A percentile compares a stretch with the other conserved stretches of the same genome.
These are phyloP conservation scores for Passer domesticus DNA, from an alignment of 2,113 vertebrate species.

Conservation along the genomic window DNA sequence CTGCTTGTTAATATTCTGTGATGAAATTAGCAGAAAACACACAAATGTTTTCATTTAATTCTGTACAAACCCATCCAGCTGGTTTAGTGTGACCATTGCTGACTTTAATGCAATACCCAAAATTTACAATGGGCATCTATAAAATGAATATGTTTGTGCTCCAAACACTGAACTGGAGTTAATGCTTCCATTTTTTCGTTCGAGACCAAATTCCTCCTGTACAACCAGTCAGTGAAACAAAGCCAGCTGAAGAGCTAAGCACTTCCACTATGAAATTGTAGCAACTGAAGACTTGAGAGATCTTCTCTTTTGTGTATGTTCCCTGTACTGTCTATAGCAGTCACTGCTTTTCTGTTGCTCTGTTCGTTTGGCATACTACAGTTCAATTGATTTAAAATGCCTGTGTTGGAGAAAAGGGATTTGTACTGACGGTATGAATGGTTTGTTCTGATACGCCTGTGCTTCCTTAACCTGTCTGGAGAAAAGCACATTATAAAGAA, in stretches of 20 bases:
- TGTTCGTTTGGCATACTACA: background rate
- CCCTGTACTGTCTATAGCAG: background rate
- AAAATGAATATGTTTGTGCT: background rate
- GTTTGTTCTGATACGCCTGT: background rate
- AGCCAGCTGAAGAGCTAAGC: background rate
- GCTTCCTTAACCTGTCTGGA: background rate
- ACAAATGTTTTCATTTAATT: background rate
- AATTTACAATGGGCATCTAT: background rate
- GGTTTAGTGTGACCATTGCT: background rate
- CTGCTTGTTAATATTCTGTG: background rate
- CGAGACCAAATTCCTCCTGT: background rate
- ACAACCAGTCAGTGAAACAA: background rate
- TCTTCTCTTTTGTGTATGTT: background rate
- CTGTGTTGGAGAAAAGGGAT: background rate
- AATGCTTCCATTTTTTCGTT: background rate
- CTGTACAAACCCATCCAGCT: background rate
- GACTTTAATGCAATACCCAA: background rate
- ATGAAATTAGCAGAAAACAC: background rate
- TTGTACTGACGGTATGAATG: background rate
- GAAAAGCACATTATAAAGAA: constrained; percentile 8
- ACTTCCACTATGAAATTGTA: background rate
- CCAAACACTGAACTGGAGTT: background rate
- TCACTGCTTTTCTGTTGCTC: background rate
- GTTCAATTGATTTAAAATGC: background rate
- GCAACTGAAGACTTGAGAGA: background rate